These are phyloP conservation scores for Calliphora vicina DNA, from an alignment of 1,140 invertebrate genomes.

Conservation along the genomic window DNA sequence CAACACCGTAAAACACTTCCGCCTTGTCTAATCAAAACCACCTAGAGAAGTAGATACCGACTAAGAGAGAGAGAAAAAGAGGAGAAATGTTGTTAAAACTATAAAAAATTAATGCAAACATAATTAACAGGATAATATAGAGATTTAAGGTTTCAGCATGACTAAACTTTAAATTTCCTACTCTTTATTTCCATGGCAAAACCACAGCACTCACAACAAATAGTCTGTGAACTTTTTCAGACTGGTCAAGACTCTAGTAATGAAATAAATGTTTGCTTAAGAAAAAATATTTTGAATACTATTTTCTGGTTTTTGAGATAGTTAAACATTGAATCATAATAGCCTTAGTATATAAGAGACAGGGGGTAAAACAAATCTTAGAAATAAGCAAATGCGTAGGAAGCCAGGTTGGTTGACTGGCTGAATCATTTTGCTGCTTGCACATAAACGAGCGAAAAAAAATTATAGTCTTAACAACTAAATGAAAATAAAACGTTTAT, in stretches of 20 bases:
- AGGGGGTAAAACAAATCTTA: background rate
- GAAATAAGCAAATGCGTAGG: background rate
- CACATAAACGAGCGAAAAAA: background rate
- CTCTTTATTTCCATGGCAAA: background rate
- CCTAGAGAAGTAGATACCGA: background rate
- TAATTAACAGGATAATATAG: constrained; percentile 10
- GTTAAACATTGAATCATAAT: background rate
- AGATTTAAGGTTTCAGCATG: background rate
- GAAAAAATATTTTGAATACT: background rate
- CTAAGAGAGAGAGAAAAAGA: background rate
- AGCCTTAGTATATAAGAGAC: background rate
- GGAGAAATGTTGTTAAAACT: background rate
- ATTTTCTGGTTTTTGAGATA: background rate
- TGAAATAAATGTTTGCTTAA: no score
- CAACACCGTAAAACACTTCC: background rate
- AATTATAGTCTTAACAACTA: background rate
- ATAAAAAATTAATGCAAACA: constrained; percentile 1
- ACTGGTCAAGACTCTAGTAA: background rate
- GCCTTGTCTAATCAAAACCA: background rate
- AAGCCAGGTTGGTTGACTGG: background rate
- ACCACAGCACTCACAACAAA: background rate
- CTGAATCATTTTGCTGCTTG: background rate
- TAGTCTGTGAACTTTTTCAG: background rate
- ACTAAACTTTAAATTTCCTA: background rate
- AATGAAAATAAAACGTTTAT: constrained; percentile 10